Conservation (phyloP, 2,797 vertebrate genomes). For the Rallus crepitans region DNA sequence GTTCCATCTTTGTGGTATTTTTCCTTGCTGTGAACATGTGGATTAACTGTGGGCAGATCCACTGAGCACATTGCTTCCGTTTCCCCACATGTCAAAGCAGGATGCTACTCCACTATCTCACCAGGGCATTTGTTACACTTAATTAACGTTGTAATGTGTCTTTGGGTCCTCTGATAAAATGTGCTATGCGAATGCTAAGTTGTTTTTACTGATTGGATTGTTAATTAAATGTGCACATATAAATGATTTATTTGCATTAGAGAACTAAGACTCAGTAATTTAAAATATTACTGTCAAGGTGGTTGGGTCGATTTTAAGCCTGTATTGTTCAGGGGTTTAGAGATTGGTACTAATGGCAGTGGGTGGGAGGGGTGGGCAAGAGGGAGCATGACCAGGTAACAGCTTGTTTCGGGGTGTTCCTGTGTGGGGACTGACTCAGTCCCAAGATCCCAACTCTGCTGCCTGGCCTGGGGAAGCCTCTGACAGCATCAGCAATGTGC, state of each 20-base stretch:
- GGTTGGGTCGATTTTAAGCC: conserved; percentile 34
- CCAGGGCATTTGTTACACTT: conserved; percentile 21
- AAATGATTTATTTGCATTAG: conserved; percentile 63
- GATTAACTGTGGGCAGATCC: conserved; percentile 23
- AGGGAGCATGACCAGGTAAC: not conserved
- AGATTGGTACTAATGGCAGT: not conserved
- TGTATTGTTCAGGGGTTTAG: conserved; percentile 11
- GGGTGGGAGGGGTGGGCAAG: not conserved
- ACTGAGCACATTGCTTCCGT: not conserved
- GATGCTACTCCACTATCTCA: not conserved
- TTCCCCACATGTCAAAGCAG: not conserved
- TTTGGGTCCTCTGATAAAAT: conserved; percentile 46
- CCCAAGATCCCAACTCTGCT: not conserved
- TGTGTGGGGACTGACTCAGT: not conserved
- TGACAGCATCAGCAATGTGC: fast-evolving
- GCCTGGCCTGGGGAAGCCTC: not conserved
- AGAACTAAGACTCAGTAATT: conserved; percentile 56
- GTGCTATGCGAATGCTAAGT: not conserved
- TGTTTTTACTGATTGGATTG: conserved; percentile 68
- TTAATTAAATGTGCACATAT: conserved; percentile 66
- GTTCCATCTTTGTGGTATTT: not conserved
- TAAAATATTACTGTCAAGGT: conserved; percentile 45
- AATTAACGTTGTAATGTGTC: conserved; percentile 53
- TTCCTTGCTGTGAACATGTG: not conserved
- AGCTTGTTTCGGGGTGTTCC: not conserved